Evolutionary conservation across 2,797 vertebrate species (phyloP).

Genomic region (Picus viridis): DNA sequence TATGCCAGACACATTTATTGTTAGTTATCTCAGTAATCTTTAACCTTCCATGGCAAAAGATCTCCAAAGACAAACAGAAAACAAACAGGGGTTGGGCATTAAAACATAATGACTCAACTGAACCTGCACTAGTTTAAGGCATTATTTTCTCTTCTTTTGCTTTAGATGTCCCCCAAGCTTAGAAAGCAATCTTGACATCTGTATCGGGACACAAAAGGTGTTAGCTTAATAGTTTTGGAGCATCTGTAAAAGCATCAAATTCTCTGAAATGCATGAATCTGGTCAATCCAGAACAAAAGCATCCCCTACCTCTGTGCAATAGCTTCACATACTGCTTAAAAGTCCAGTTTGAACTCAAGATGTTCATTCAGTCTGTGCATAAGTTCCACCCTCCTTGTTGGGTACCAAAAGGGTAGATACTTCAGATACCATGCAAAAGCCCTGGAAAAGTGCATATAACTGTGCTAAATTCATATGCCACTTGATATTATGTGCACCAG

Average conservation of each 20-base stretch:
- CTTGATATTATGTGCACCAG: conserved; percentile 60
- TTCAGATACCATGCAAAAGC: not conserved
- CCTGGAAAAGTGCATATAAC: conserved; percentile 23
- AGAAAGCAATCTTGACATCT: conserved; percentile 9
- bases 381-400: not conserved
- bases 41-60: conserved; percentile 82
- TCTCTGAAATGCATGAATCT: conserved; percentile 16
- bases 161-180: conserved; percentile 11
- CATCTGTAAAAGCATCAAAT: conserved; percentile 2
- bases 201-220: not conserved
- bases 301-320: not conserved
- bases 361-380: not conserved
- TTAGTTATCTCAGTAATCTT: conserved; percentile 82
- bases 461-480: conserved; percentile 52
- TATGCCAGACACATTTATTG: conserved; percentile 78
- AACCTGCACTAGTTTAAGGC: conserved; percentile 9
- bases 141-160: conserved; percentile 11
- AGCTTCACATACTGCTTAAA: not conserved
- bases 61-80: conserved; percentile 77
- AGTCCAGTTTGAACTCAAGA: not conserved
- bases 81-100: conserved; percentile 81
- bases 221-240: not conserved
- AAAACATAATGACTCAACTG: conserved; percentile 63
- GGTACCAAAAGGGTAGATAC: conserved; percentile 42
- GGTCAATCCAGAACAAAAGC: conserved; percentile 25